phyloP scores from a whole-genome alignment of 2,888 invertebrate genomes.

The Meghimatium bilineatum region DNA sequence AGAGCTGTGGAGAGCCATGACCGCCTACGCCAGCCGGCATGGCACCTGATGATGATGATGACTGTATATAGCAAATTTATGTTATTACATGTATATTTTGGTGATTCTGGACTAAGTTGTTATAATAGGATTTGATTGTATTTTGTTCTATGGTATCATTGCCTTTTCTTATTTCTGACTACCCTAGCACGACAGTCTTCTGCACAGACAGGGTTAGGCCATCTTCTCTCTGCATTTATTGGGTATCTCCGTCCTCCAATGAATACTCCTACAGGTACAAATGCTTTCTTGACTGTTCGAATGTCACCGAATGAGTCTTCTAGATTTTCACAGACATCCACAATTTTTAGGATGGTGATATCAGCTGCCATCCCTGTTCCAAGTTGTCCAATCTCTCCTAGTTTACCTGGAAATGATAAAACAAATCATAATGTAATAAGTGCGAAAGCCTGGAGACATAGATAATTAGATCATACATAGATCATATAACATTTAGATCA shows the following conservation, averaged over 20 bases:
- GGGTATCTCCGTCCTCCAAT: slow-evolving; percentile 54
- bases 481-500: no score
- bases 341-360: slow-evolving; percentile 65
- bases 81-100: no score
- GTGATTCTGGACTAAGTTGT: slow-evolving; percentile 14
- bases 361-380: slow-evolving; percentile 64
- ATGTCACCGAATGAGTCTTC: slow-evolving; percentile 66
- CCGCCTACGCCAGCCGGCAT: no score
- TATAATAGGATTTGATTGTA: slow-evolving; percentile 52
- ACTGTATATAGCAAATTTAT: no score
- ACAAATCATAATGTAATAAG: no score
- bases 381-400: slow-evolving; percentile 57
- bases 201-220: slow-evolving; percentile 54
- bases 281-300: slow-evolving; percentile 54
- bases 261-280: slow-evolving; percentile 67
- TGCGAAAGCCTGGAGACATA: no score
- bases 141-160: background rate
- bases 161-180: background rate
- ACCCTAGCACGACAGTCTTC: slow-evolving; percentile 24
- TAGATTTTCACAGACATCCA: slow-evolving; percentile 58
- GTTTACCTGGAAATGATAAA: slow-evolving; percentile 28
- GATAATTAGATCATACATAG: no score
- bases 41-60: no score
- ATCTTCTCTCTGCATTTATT: slow-evolving; percentile 30
- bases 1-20: no score